A percentile compares a stretch with the other conserved stretches of the same genome.
Evolutionary conservation across 92 coral and sea anemone genomes (phyloP).

Genomic region (Paramuricea clavata): DNA sequence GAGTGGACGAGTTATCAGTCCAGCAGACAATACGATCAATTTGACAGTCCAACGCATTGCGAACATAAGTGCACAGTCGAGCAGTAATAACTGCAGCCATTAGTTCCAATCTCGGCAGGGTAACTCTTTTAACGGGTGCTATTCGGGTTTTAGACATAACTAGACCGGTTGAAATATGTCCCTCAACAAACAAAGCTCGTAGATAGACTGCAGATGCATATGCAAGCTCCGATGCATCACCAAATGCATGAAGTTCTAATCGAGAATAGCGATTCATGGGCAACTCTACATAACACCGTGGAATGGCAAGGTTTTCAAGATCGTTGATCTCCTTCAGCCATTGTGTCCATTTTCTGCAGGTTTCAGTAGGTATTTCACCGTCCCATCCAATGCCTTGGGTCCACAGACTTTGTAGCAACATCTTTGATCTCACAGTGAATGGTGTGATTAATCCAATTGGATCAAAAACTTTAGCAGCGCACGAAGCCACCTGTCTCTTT

Average conservation of each 20-base stretch:
- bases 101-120: slow-evolving; percentile 55
- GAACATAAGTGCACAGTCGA: slow-evolving; percentile 33
- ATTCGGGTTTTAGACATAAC: slow-evolving; percentile 58
- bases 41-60: slow-evolving; percentile 35
- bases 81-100: slow-evolving; percentile 51
- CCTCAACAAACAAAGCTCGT: slow-evolving; percentile 49
- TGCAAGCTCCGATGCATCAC: slow-evolving; percentile 64
- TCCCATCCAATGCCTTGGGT: slow-evolving; percentile 56
- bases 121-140: slow-evolving; percentile 54
- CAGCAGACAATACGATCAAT: slow-evolving; percentile 33
- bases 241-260: slow-evolving; percentile 62
- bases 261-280: neutral
- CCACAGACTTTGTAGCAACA: slow-evolving; percentile 55
- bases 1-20: slow-evolving; percentile 1
- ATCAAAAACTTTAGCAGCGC: slow-evolving; percentile 50
- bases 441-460: slow-evolving; percentile 60
- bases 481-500: slow-evolving; percentile 20
- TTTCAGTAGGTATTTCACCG: slow-evolving; percentile 20
- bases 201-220: slow-evolving; percentile 66
- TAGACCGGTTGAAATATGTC: slow-evolving; percentile 24
- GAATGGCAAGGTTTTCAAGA: slow-evolving; percentile 38
- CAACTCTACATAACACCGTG: slow-evolving; percentile 37
- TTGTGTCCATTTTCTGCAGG: slow-evolving; percentile 32
- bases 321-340: slow-evolving; percentile 34
- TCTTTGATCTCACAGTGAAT: slow-evolving; percentile 46